Percentiles rank a stretch among this genome's conserved stretches.
Conservation (phyloP, 2,797 vertebrate genomes). For the Lateolabrax maculatus region DNA sequence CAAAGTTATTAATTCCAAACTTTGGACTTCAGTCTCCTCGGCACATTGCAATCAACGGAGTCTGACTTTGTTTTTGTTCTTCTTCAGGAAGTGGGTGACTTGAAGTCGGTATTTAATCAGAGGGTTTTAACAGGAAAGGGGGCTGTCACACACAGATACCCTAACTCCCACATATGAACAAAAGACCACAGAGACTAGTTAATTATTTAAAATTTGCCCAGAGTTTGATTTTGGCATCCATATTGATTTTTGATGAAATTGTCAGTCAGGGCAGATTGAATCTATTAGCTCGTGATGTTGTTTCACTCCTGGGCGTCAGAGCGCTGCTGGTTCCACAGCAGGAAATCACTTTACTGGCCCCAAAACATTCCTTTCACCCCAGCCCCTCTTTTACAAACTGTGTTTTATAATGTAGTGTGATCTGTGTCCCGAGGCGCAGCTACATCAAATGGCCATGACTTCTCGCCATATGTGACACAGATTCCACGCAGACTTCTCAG, state of each 20-base stretch:
- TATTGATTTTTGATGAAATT: background rate
- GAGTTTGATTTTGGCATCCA: background rate
- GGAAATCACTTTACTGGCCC: slow-evolving; percentile 77
- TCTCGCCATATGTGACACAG: slow-evolving; percentile 72
- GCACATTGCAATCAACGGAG: background rate
- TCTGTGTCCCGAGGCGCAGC: slow-evolving; percentile 77
- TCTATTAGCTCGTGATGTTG: slow-evolving; percentile 64
- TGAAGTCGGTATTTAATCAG: background rate
- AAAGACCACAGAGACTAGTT: background rate
- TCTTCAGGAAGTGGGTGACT: background rate
- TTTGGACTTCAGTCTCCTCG: background rate
- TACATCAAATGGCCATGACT: slow-evolving; percentile 76
- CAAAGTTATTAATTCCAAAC: background rate
- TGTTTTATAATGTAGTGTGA: slow-evolving; percentile 82
- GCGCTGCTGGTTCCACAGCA: slow-evolving; percentile 69
- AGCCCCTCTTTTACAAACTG: slow-evolving; percentile 74
- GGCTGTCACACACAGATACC: background rate
- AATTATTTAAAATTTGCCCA: background rate
- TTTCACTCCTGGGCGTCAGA: slow-evolving; percentile 62
- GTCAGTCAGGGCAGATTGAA: slow-evolving; percentile 71
- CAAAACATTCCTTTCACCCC: slow-evolving; percentile 61
- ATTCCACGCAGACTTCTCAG: slow-evolving; percentile 62
- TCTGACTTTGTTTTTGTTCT: background rate
- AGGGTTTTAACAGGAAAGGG: background rate
- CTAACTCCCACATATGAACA: background rate